Evolutionary conservation across 2,888 invertebrate genomes (phyloP), one percentile per base, ranked within the genome.

Genomic region (Lepidocyrtoides sp.): DNA sequence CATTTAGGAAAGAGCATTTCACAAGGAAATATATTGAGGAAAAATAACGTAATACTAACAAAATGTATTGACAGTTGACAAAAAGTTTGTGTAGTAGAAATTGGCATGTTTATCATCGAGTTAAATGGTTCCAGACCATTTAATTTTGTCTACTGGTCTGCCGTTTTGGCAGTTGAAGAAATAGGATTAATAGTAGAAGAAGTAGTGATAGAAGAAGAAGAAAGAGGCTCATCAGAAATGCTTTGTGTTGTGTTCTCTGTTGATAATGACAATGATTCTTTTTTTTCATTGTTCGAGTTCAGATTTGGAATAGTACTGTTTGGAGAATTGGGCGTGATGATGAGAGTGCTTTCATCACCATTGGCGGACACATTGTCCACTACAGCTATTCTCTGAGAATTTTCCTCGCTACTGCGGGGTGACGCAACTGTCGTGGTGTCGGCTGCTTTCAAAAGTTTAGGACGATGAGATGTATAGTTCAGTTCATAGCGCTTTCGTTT

Each of bases 401-500:
- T 72, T 57, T 63, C 88, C 20, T 88, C 81, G 63, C 23, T 60
- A 36, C 36, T 36, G 41, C 54, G 91, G 51, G 91, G 87, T 79
- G 89, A 26, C 3, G 81, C 44, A 51, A 69, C 36, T 36, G 17
- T 51, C 8, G 75, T 75, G 8, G 12, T 75, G 14, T 86, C 86
- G 20, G 86, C 57, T 32, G 60, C 36, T 26, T 87, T 92, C 10
- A 92, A 32, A 32, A 92, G 86, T 79, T 92, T 92, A 79, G 93
- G 92, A 60, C 93, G 93, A 93, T 93, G 88, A 77, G 72, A 86
- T 86, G 92, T 82, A 75, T 92, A 87, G 87, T 87, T 92, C 26
- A 86, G 83, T 63, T 90, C 93, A 51, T 91, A 91, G 20, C 93
- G 91, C 82, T 91, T 92, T 20, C 93, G 87, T 79, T 93, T 92